A percentile compares a stretch with the other conserved stretches of the same genome.
phyloP scores from a whole-genome alignment of 2,888 invertebrate genomes.

The Heliconius aoede region DNA sequence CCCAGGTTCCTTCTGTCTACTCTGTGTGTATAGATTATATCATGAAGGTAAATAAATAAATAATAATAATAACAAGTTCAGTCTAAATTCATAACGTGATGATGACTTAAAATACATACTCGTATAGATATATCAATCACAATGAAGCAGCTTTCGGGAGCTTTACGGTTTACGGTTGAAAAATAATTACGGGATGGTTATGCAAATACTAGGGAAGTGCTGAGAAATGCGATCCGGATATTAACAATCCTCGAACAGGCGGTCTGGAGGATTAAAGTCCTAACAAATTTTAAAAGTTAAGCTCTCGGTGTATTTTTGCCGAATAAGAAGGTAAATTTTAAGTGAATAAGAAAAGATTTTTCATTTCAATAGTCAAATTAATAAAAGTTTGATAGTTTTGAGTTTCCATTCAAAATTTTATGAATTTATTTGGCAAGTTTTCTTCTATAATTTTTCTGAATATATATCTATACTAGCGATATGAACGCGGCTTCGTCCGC shows the following conservation, averaged over 20 bases:
- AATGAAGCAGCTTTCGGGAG: conserved; percentile 20
- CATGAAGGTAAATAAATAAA: not conserved
- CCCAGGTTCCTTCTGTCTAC: not conserved
- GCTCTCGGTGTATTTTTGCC: not conserved
- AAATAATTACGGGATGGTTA: conserved; percentile 33
- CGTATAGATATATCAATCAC: not conserved
- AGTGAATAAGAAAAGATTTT: conserved; percentile 11
- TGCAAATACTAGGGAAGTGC: conserved; percentile 24
- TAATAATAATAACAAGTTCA: not conserved
- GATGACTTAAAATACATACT: not conserved
- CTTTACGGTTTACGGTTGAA: conserved; percentile 25
- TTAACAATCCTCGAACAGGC: conserved; percentile 35
- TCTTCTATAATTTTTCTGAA: not conserved
- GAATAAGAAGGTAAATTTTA: conserved; percentile 13
- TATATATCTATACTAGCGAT: no score
- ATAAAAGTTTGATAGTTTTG: not conserved
- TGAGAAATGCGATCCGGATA: conserved; percentile 30
- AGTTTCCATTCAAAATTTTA: not conserved
- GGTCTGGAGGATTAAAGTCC: conserved; percentile 26
- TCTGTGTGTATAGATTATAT: no score
- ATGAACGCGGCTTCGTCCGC: no score
- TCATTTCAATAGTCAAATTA: conserved; percentile 3
- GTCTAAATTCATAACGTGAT: not conserved
- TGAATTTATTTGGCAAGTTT: not conserved
- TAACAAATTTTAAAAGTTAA: conserved; percentile 20